phyloP scores from a whole-genome alignment of 2,888 invertebrate genomes.

The Antitype chi region DNA sequence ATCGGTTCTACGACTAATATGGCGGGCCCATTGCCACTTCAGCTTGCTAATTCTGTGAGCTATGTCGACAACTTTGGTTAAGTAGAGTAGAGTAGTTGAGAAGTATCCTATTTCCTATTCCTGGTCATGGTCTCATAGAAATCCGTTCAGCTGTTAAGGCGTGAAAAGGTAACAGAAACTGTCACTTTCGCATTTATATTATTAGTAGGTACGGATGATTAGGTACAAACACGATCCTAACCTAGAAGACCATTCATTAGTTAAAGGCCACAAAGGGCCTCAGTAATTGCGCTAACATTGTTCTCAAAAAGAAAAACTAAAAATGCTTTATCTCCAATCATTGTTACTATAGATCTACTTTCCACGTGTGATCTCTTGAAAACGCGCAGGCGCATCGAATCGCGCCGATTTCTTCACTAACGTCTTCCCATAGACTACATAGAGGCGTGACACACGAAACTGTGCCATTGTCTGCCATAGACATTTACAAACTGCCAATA shows the following conservation, averaged over 20 bases:
- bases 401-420: slow-evolving; percentile 75
- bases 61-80: no score
- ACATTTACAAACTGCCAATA: slow-evolving; percentile 43
- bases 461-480: slow-evolving; percentile 57
- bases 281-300: slow-evolving; percentile 24
- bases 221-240: neutral
- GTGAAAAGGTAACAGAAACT: neutral
- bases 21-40: no score
- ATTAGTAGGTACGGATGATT: neutral
- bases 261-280: slow-evolving; percentile 2
- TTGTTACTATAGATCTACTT: slow-evolving; percentile 64
- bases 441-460: slow-evolving; percentile 60
- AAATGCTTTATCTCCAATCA: slow-evolving; percentile 38
- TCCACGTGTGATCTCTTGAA: slow-evolving; percentile 64
- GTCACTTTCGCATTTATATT: no score
- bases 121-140: no score
- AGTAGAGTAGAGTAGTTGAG: no score
- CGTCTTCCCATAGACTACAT: slow-evolving; percentile 73
- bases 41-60: no score
- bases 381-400: slow-evolving; percentile 63
- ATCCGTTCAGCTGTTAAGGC: neutral
- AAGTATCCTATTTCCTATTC: no score
- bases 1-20: no score
- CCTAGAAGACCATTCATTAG: neutral
- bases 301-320: slow-evolving; percentile 39